Base-by-base conservation (phyloP, 2,797 vertebrate species). In the Cottoperca gobio region DNA sequence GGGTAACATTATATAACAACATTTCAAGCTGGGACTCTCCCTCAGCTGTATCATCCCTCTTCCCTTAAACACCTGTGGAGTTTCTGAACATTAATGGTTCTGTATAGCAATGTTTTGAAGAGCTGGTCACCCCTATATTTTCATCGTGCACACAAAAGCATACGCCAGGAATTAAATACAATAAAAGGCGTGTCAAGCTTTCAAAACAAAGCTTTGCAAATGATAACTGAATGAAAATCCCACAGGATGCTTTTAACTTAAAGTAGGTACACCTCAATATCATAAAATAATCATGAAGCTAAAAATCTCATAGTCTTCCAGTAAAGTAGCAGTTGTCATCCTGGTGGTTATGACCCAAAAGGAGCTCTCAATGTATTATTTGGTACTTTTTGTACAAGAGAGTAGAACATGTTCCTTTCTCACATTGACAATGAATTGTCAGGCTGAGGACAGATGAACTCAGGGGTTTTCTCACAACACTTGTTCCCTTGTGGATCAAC, bases 301-400 rank as follows among this genome's bases (percentile, higher is more conserved):
- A 52, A 69, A 76, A 69, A 26, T 0, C 5, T 1, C 21, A 16
- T 49, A 62, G 13, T 8, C 54, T 49, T 52, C 6, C 59, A 40
- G 37, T 43, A 13, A 70, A 46, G 26, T 8, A 12, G 9, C 0
- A 0, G 40, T 26, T 54, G 35, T 63, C 37, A 59, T 50, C 35
- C 58, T 63, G 31, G 26, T 53, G 70, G 46, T 67, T 59, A 43
- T 26, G n/a, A 52, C 37, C 62, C 23, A 3, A 23, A 28, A 68
- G 11, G 40, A 75, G n/a, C 23, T 49, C 46, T 84, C 6, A 52
- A 80, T 85, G 71, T 83, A 88, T 86, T 2, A 87, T 55, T 35
- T 11, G 17, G 40, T n/a, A 60, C 49, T 80, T 79, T 84, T 73
- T 33, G 3, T 39, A 65, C 37, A 59, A 37, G 12, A 73, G 4